Evolutionary conservation across 2,888 invertebrate species (phyloP), one percentile per base, ranked within the genome.

Genomic region (Biston betularia): DNA sequence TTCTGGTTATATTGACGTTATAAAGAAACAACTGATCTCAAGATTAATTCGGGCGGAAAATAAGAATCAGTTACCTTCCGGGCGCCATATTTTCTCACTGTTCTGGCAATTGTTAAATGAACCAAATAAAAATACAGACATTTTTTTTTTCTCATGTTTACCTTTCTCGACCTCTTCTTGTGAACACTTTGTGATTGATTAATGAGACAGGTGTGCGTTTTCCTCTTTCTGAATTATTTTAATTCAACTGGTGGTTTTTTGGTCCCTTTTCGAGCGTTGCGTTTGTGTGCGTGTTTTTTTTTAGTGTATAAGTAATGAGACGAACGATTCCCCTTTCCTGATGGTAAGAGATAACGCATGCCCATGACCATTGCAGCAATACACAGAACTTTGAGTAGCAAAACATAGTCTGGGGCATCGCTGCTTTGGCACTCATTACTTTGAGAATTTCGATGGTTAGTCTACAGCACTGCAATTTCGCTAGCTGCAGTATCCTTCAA

Each of bases 1-100:
- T 58, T 64, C 62, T 65, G 70, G 12, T 64, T 40, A 59, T 68
- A 71, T 69, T 65, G 67, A 62, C 56, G 68, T 58, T 64, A 54
- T 71, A 71, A 69, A 73, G 63, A 62, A 73, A 71, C 71, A 73
- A 69, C 66, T 70, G 70, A 71, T 71, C 66, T 71, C 64, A 70
- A 73, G 79, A 79, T 78, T 80, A 82, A 84, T 83, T 85, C 82
- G 66, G 55, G 74, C 77, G 78, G 80, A 82, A 87, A 87, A 87
- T 84, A 76, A 78, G 83, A 80, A 82, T 82, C 78, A 69, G 81
- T 78, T 80, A 76, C 77, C 69, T 75, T 71, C 70, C 75, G 69
- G 71, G 72, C 71, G 72, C 75, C 75, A 77, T 82, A 78, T 66
- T 80, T 84, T 80, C 76, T 79, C 72, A 65, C 71, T 76, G 69